These are phyloP conservation scores for Andricus curvator DNA, from an alignment of 2,888 invertebrate genomes.

Conservation along the genomic window DNA sequence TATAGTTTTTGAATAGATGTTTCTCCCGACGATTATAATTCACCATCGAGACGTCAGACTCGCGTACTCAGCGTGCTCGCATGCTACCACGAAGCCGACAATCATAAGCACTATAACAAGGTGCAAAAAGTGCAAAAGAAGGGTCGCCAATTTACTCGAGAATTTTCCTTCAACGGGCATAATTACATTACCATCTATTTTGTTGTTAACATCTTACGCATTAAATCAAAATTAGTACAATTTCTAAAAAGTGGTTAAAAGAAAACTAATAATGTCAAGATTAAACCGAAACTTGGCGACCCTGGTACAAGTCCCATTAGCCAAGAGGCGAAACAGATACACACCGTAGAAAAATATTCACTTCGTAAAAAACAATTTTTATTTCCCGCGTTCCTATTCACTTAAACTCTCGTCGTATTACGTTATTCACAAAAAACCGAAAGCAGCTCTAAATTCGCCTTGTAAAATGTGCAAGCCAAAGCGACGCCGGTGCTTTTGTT, in stretches of 20 bases:
- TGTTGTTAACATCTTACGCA: neutral
- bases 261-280: neutral
- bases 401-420: constrained; percentile 42
- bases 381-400: constrained; percentile 38
- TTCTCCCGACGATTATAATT: constrained; percentile 9
- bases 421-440: constrained; percentile 37
- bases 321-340: constrained; percentile 41
- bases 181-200: constrained; percentile 5
- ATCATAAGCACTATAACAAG: constrained; percentile 37
- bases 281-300: constrained; percentile 37
- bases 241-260: neutral
- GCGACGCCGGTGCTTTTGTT: constrained; percentile 6
- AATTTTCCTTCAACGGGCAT: constrained; percentile 18
- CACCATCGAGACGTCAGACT: constrained; percentile 16
- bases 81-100: constrained; percentile 39
- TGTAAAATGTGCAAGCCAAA: constrained; percentile 22
- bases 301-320: constrained; percentile 41
- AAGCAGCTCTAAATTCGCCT: constrained; percentile 40
- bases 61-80: constrained; percentile 28
- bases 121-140: constrained; percentile 39
- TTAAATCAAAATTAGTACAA: neutral
- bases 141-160: constrained; percentile 32
- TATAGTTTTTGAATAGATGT: neutral
- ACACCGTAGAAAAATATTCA: constrained; percentile 42
- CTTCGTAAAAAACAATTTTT: constrained; percentile 38